Percentiles rank a stretch among this genome's conserved stretches.
These are phyloP conservation scores for Microvelia longipes DNA, from an alignment of 1,140 invertebrate species.

Conservation along the genomic window DNA sequence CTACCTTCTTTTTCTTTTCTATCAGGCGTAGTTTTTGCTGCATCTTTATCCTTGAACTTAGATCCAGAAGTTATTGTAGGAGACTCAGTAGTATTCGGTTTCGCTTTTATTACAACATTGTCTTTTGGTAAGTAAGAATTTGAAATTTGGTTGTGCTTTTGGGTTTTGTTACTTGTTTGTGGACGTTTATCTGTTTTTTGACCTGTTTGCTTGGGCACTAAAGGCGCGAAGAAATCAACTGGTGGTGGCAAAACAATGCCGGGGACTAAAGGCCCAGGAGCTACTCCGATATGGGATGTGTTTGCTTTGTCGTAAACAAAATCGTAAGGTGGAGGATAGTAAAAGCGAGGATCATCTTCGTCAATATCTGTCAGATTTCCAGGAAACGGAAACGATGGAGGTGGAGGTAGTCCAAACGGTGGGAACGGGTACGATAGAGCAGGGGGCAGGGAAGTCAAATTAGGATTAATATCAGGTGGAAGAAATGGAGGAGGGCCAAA, in stretches of 20 bases:
- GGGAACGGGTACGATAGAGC: slow-evolving; percentile 28
- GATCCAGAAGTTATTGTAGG: not conserved
- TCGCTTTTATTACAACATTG: not conserved
- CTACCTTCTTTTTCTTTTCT: not conserved
- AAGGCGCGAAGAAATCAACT: slow-evolving; percentile 59
- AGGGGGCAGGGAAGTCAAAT: slow-evolving; percentile 17
- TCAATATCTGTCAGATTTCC: slow-evolving; percentile 58
- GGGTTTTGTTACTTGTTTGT: not conserved
- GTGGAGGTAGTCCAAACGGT: slow-evolving; percentile 39
- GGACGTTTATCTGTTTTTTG: not conserved
- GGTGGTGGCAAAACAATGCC: slow-evolving; percentile 75
- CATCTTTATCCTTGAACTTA: not conserved
- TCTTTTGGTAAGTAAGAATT: not conserved
- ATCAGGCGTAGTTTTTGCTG: not conserved
- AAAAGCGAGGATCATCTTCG: slow-evolving; percentile 75
- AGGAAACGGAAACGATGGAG: slow-evolving; percentile 49
- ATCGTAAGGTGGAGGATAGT: slow-evolving; percentile 76
- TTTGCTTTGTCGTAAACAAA: slow-evolving; percentile 68
- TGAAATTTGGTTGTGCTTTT: not conserved
- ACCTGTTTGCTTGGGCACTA: not conserved
- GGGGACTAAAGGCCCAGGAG: slow-evolving; percentile 68
- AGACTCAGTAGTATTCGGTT: not conserved
- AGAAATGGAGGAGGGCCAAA: slow-evolving; percentile 35
- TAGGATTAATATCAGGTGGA: slow-evolving; percentile 24
- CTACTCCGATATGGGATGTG: slow-evolving; percentile 51